Evolutionary conservation across 2,113 vertebrate genomes (phyloP).

Genomic region (Amphilophus citrinellus): DNA sequence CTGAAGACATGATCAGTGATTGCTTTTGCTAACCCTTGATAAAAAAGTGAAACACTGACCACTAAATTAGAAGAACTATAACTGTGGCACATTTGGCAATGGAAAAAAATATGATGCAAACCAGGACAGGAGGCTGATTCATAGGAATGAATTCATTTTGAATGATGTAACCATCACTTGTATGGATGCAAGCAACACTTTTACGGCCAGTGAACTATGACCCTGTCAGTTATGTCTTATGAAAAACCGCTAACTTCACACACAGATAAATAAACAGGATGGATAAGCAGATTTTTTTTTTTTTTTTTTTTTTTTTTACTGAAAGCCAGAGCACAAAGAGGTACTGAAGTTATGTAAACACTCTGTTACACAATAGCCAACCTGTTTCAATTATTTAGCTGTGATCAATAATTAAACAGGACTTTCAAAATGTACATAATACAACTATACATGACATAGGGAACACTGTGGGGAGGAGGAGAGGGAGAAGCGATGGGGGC

Average conservation of each 20-base stretch:
- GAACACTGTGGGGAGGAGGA: constrained; percentile 34
- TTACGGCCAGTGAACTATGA: constrained; percentile 31
- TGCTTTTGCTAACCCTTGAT: neutral
- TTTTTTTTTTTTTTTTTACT: constrained; percentile 34
- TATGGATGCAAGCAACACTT: constrained; percentile 18
- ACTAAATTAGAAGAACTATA: neutral
- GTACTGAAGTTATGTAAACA: constrained; percentile 69
- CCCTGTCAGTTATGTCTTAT: constrained; percentile 49
- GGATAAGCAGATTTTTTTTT: constrained; percentile 20
- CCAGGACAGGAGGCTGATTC: neutral
- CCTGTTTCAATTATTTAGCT: constrained; percentile 71
- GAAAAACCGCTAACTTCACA: constrained; percentile 38
- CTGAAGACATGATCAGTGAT: neutral
- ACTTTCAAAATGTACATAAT: constrained; percentile 45
- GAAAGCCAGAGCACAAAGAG: constrained; percentile 48
- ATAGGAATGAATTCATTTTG: neutral
- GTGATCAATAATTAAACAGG: constrained; percentile 69
- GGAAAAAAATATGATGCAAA: neutral
- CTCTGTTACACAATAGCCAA: constrained; percentile 69
- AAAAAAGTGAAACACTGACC: neutral
- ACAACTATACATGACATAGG: constrained; percentile 57
- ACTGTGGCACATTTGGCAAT: neutral
- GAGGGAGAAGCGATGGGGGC: constrained; percentile 49
- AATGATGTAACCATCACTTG: constrained; percentile 11
- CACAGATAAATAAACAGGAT: constrained; percentile 51